A percentile compares a stretch with the other conserved stretches of the same genome.
These are phyloP conservation scores for Smithornis capensis DNA, from an alignment of 2,113 vertebrate genomes.

Conservation along the genomic window DNA sequence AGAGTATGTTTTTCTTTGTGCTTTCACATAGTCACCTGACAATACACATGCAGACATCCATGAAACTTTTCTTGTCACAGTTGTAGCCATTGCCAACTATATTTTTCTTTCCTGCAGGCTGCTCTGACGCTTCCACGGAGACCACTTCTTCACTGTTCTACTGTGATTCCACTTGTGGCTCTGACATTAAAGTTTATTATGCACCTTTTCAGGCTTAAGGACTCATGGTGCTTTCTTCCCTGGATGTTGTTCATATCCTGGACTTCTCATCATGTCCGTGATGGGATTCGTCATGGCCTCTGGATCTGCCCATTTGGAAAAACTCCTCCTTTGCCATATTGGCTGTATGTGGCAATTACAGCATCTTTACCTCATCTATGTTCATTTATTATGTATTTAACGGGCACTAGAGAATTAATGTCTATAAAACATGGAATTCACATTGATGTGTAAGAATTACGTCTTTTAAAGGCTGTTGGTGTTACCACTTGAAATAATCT, in stretches of 20 bases:
- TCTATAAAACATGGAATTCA: slow-evolving; percentile 88
- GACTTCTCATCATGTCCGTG: slow-evolving; percentile 92
- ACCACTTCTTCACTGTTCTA: slow-evolving; percentile 92
- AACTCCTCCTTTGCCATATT: slow-evolving; percentile 90
- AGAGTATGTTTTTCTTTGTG: not conserved
- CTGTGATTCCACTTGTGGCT: slow-evolving; percentile 84
- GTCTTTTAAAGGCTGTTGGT: not conserved
- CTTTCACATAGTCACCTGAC: not conserved
- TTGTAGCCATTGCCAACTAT: not conserved
- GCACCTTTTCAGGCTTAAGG: slow-evolving; percentile 88
- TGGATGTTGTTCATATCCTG: slow-evolving; percentile 96
- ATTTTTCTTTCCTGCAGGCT: slow-evolving; percentile 74
- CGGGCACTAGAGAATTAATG: slow-evolving; percentile 89
- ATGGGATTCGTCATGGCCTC: slow-evolving; percentile 89
- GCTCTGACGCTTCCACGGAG: slow-evolving; percentile 86
- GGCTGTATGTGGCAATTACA: slow-evolving; percentile 90
- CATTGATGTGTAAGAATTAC: slow-evolving; percentile 84
- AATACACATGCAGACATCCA: not conserved
- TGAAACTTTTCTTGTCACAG: not conserved
- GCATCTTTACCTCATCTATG: slow-evolving; percentile 91
- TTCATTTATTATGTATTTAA: slow-evolving; percentile 92
- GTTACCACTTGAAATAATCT: not conserved
- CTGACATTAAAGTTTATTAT: slow-evolving; percentile 86
- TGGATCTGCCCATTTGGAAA: slow-evolving; percentile 94
- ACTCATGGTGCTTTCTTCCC: slow-evolving; percentile 93